Conservation (phyloP, 2,797 vertebrate genomes). For the Valencia hispanica region DNA sequence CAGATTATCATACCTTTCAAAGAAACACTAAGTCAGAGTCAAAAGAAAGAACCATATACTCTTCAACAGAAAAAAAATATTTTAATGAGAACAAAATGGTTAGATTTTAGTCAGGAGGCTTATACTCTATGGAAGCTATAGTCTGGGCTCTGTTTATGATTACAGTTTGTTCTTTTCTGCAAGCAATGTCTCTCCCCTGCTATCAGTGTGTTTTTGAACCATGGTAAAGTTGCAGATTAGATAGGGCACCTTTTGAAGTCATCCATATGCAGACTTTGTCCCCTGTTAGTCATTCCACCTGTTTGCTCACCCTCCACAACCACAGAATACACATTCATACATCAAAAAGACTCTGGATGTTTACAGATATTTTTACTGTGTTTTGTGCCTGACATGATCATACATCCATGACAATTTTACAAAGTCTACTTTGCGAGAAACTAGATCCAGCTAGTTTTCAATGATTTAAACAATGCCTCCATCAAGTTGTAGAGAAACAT, state of each 20-base stretch:
- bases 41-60: not conserved
- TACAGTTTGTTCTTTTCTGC: constrained; percentile 27
- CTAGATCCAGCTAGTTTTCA: not conserved
- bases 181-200: constrained; percentile 18
- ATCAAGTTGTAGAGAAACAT: constrained; percentile 16
- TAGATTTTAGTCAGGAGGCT: not conserved
- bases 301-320: constrained; percentile 73
- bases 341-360: constrained; percentile 22
- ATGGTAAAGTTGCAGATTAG: constrained; percentile 77
- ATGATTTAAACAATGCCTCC: constrained; percentile 6
- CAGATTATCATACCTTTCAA: not conserved
- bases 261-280: constrained; percentile 79
- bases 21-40: not conserved
- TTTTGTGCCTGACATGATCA: constrained; percentile 24
- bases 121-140: constrained; percentile 1
- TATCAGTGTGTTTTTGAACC: constrained; percentile 71
- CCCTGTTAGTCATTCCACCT: constrained; percentile 63
- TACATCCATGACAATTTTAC: constrained; percentile 6
- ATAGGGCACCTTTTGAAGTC: constrained; percentile 79
- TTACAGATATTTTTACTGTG: constrained; percentile 43
- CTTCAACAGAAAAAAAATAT: constrained; percentile 3
- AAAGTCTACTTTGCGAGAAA: not conserved
- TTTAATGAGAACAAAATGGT: constrained; percentile 5
- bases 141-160: constrained; percentile 9
- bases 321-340: constrained; percentile 20